phyloP scores from a whole-genome alignment of 2,888 invertebrate species.

The Auanema freiburgensis region DNA sequence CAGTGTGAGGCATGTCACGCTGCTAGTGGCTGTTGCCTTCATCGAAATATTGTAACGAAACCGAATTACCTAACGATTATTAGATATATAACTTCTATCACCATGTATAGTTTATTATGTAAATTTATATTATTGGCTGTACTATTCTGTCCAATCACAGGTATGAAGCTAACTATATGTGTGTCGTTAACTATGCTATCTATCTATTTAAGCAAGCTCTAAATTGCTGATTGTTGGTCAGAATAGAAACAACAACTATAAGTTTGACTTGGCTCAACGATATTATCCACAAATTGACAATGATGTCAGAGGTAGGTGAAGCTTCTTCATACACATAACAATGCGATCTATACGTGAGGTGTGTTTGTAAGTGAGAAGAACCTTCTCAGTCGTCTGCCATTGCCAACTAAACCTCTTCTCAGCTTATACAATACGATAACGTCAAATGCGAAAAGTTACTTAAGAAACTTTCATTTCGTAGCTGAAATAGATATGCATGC shows the following conservation, averaged over 20 bases:
- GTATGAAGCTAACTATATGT: slow-evolving; percentile 5
- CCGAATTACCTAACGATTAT: not conserved
- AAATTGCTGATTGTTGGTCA: slow-evolving; percentile 24
- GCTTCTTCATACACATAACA: not conserved
- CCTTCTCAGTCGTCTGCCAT: no score
- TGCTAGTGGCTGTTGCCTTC: slow-evolving; percentile 17
- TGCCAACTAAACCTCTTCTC: no score
- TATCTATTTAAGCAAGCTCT: slow-evolving; percentile 22
- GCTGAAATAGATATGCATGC: no score
- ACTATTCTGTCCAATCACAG: slow-evolving; percentile 16
- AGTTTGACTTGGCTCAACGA: slow-evolving; percentile 18
- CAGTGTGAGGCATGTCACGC: slow-evolving; percentile 27
- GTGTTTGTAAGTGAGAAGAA: no score
- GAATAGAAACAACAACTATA: slow-evolving; percentile 18
- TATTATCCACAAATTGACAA: slow-evolving; percentile 9
- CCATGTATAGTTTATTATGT: not conserved
- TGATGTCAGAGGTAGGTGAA: slow-evolving; percentile 7
- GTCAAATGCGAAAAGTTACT: not conserved
- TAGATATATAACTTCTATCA: not conserved
- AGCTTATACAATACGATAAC: not conserved
- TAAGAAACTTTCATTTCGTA: slow-evolving; percentile 3
- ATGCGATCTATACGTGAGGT: not conserved
- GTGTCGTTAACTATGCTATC: not conserved
- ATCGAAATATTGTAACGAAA: not conserved
- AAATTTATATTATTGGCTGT: slow-evolving; percentile 5